Conservation (phyloP, 2,888 invertebrate species). For the Rhingia campestris region DNA sequence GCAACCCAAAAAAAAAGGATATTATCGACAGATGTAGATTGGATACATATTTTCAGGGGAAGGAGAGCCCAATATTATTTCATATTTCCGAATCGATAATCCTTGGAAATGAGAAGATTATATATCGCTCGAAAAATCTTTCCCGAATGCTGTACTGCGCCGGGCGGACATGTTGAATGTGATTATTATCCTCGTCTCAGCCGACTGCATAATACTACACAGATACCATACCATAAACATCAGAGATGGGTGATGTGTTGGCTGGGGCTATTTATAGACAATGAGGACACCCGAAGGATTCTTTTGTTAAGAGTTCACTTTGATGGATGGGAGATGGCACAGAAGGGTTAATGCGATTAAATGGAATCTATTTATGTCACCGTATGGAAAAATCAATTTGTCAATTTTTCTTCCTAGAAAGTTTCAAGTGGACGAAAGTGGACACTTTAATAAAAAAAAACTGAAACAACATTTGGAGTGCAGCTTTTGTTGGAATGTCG, state of each 20-base stretch:
- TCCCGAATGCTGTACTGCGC: conserved; percentile 44
- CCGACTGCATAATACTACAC: conserved; percentile 32
- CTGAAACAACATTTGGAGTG: too few relatives aligned
- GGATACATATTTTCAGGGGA: conserved; percentile 13
- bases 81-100: conserved; percentile 54
- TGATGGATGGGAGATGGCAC: conserved; percentile 50
- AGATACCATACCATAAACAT: conserved; percentile 6
- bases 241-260: conserved; percentile 49
- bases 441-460: too few relatives aligned
- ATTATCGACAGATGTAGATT: conserved; percentile 50
- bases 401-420: neutral
- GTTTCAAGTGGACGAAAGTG: too few relatives aligned
- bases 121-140: conserved; percentile 64
- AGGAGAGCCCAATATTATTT: conserved; percentile 11
- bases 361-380: conserved; percentile 47
- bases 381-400: conserved; percentile 47
- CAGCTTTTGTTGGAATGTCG: too few relatives aligned
- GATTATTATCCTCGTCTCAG: conserved; percentile 59
- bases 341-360: conserved; percentile 71
- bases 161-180: conserved; percentile 69
- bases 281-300: conserved; percentile 66
- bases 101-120: conserved; percentile 61
- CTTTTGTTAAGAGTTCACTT: conserved; percentile 53
- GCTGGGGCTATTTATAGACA: conserved; percentile 64
- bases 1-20: conserved; percentile 12